phyloP scores from a whole-genome alignment of 2,888 invertebrate species.

The Cyrtodaria siliqua region DNA sequence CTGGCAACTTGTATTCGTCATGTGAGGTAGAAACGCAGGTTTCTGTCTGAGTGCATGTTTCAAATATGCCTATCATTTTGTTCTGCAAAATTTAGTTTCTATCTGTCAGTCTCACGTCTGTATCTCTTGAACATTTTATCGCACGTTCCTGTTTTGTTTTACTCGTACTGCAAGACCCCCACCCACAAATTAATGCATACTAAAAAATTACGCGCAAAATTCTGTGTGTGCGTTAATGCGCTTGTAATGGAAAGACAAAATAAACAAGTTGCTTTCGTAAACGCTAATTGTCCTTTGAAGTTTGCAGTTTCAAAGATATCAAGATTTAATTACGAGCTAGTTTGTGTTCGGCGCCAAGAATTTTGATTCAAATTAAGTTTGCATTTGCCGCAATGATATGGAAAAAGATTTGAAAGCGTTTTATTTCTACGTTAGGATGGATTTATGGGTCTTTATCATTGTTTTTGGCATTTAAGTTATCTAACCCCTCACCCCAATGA shows the following conservation, averaged over 20 bases:
- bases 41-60: not conserved
- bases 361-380: constrained; percentile 9
- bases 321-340: constrained; percentile 5
- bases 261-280: constrained; percentile 15
- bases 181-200: constrained; percentile 9
- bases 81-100: constrained; percentile 32
- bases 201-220: constrained; percentile 5
- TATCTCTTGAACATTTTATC: constrained; percentile 18
- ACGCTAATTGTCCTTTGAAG: constrained; percentile 16
- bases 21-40: constrained; percentile 2
- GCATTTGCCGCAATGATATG: constrained; percentile 4
- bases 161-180: constrained; percentile 15
- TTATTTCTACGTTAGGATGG: constrained; percentile 15
- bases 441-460: constrained; percentile 31
- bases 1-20: not conserved
- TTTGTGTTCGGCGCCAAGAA: not conserved
- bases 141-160: constrained; percentile 14
- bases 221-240: constrained; percentile 11
- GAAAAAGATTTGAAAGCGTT: constrained; percentile 17
- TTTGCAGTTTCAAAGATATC: constrained; percentile 15
- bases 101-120: constrained; percentile 18
- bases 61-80: constrained; percentile 31
- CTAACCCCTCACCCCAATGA: constrained; percentile 39
- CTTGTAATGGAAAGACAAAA: constrained; percentile 22
- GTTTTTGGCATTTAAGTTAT: constrained; percentile 46